Evolutionary conservation across 2,797 vertebrate genomes (phyloP).

Genomic region (Chromobotia macracanthus): DNA sequence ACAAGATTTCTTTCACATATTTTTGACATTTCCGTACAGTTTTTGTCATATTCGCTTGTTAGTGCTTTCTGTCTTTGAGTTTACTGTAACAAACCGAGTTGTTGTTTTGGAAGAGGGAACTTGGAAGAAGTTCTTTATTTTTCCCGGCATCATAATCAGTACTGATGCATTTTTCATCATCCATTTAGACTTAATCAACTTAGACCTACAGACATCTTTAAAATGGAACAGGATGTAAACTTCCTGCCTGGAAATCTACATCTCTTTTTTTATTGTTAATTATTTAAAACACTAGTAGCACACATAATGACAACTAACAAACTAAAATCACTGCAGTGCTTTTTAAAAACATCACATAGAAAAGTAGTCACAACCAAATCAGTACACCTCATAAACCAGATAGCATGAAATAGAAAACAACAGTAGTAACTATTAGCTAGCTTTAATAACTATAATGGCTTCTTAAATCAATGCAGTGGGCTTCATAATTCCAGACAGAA

Average conservation of each 20-base stretch:
- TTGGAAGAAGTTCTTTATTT: constrained; percentile 5
- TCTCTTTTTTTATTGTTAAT: constrained; percentile 18
- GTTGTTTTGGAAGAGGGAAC: background rate
- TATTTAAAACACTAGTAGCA: background rate
- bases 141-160: constrained; percentile 37
- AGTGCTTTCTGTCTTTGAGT: background rate
- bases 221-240: constrained; percentile 9
- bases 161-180: constrained; percentile 55
- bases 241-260: constrained; percentile 2
- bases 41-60: background rate
- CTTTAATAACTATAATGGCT: background rate
- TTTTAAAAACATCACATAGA: background rate
- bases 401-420: background rate
- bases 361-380: background rate
- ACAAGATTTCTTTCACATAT: background rate
- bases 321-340: background rate
- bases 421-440: background rate
- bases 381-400: background rate
- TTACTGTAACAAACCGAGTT: background rate
- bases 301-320: background rate
- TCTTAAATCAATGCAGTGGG: background rate
- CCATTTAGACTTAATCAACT: constrained; percentile 35
- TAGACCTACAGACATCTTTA: constrained; percentile 6
- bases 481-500: background rate
- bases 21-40: background rate